Evolutionary conservation across 23 tunicate species (phyloP), one percentile per base, ranked within the genome.

Genomic region (Ciona savignyi): DNA sequence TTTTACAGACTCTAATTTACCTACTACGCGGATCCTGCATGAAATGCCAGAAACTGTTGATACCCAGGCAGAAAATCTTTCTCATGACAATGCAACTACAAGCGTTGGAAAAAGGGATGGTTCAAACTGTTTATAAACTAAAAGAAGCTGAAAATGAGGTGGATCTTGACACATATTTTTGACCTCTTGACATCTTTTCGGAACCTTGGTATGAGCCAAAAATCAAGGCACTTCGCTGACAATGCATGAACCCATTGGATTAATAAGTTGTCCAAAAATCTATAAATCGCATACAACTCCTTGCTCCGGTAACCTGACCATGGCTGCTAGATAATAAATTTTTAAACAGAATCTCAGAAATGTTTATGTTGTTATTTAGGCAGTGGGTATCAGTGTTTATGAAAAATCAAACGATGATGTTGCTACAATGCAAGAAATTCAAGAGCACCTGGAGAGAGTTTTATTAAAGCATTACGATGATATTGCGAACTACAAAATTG

Each of bases 101-200:
- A 65, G 97, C 96, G 29, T 4, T 82, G 1, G 35, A 76, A 33
- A 68, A 78, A 9, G 96, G 96, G 23, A 24, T 84, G 60, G 74
- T 76, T 25, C 89, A 84, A 65, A 72, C 80, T 24, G 78, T 80
- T 0, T 33, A 65, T 63, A 75, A 65, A 31, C 48, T 87, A 27
- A 72, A 81, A 35, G 83, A 80, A 23, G 78, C 82, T 48, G 70
- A 60, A 34, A 68, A 74, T 63, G 70, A 71, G 79, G 84, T n/a
- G n/a, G n/a, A n/a, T n/a, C n/a, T n/a, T n/a, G n/a, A n/a, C n/a
- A n/a, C n/a, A n/a, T n/a, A n/a, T n/a, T n/a, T n/a, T n/a, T n/a
- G n/a, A n/a, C n/a, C n/a, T n/a, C n/a, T n/a, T n/a, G n/a, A n/a
- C n/a, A n/a, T n/a, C n/a, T n/a, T n/a, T n/a, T n/a, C n/a, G n/a